Conservation (phyloP, 2,888 invertebrate genomes). For the Bimastos eiseni region DNA sequence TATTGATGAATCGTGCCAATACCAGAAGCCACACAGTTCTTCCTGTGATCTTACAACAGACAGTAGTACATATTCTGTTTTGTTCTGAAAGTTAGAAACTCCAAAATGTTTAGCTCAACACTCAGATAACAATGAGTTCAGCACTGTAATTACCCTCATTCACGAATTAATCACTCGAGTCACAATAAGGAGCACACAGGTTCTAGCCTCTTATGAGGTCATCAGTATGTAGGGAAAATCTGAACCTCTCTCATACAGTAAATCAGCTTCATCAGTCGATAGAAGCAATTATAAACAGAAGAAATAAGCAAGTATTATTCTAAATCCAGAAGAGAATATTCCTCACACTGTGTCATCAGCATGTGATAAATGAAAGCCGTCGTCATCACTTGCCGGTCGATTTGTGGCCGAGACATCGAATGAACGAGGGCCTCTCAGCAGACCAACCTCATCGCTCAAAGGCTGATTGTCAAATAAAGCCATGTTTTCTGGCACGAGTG, state of each 20-base stretch:
- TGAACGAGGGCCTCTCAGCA: not conserved
- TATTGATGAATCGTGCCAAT: no score
- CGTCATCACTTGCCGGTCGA: not conserved
- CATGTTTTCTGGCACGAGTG: constrained; percentile 15
- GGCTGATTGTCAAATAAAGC: not conserved
- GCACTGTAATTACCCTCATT: no score
- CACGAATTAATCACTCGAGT: no score
- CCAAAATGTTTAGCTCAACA: no score
- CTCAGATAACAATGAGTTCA: no score
- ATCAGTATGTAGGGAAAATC: no score
- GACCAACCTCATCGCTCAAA: not conserved
- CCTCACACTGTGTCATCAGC: not conserved
- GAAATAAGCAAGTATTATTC: not conserved
- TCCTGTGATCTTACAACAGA: no score
- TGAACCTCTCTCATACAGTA: not conserved
- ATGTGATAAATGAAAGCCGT: not conserved
- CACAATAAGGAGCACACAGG: no score
- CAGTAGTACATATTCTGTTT: no score
- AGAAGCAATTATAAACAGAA: not conserved
- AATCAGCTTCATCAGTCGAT: not conserved
- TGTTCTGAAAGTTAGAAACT: no score
- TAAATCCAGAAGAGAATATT: not conserved
- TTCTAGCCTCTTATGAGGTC: no score
- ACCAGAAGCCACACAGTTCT: no score
- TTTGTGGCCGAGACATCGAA: not conserved